Evolutionary conservation across 2,888 invertebrate genomes (phyloP).

Genomic region (Heteropelma amictum): DNA sequence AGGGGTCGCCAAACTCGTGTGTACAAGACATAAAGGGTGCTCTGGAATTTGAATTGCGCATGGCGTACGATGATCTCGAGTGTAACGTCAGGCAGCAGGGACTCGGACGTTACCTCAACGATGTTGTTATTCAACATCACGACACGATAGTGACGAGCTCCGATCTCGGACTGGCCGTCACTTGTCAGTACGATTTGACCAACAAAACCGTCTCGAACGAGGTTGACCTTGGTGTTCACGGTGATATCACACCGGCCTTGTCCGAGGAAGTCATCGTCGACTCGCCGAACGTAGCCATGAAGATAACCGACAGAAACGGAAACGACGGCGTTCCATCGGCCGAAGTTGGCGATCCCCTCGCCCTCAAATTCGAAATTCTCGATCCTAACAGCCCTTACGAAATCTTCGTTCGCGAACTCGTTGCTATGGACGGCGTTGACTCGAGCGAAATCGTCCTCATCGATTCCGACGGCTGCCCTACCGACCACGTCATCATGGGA

Average conservation of each 20-base stretch:
- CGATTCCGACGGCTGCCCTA: constrained; percentile 94
- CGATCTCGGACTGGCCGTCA: constrained; percentile 94
- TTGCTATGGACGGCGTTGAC: constrained; percentile 96
- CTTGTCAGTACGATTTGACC: constrained; percentile 95
- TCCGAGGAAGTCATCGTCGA: constrained; percentile 95
- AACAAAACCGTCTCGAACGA: constrained; percentile 96
- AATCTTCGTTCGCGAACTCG: constrained; percentile 95
- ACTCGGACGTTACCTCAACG: constrained; percentile 91
- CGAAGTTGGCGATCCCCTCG: constrained; percentile 95
- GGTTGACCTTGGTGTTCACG: constrained; percentile 92
- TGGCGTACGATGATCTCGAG: constrained; percentile 95
- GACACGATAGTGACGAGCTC: constrained; percentile 96
- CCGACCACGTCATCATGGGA: constrained; percentile 96
- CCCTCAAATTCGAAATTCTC: constrained; percentile 93
- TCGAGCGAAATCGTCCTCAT: constrained; percentile 95
- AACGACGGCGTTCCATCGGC: constrained; percentile 91
- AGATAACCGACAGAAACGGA: constrained; percentile 91
- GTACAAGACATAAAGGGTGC: constrained; percentile 92
- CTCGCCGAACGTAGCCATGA: constrained; percentile 97
- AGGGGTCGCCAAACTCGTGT: constrained; percentile 95
- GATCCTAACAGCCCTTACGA: constrained; percentile 96
- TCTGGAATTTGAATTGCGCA: constrained; percentile 93
- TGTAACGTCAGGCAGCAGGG: constrained; percentile 95
- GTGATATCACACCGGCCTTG: constrained; percentile 91
- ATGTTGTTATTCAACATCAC: constrained; percentile 96